Conservation (phyloP, 2,113 vertebrate genomes). For the Falcunculus frontatus region DNA sequence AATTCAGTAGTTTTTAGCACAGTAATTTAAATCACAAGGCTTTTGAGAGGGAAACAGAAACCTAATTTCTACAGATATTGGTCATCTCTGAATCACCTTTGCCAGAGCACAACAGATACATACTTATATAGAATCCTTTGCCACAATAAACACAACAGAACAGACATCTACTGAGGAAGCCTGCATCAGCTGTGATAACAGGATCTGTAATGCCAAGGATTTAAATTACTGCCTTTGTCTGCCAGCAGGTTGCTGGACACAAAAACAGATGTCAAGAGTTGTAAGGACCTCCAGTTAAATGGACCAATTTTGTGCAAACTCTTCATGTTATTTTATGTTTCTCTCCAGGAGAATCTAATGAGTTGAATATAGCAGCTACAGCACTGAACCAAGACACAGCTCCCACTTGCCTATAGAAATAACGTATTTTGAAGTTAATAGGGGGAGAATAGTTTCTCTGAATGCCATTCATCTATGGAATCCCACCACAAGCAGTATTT, state of each 20-base stretch:
- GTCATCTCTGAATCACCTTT: background rate
- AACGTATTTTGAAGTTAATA: background rate
- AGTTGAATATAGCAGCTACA: background rate
- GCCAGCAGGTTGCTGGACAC: background rate
- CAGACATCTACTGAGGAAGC: background rate
- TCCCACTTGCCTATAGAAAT: background rate
- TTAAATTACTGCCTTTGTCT: background rate
- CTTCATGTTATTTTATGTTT: background rate
- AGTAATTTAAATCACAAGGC: background rate
- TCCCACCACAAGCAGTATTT: background rate
- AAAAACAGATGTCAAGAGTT: background rate
- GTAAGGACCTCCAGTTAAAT: background rate
- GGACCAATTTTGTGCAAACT: background rate
- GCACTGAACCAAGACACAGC: background rate
- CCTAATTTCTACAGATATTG: background rate
- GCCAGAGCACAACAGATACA: background rate
- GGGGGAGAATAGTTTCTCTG: background rate
- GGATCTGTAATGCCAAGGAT: background rate
- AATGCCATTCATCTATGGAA: background rate
- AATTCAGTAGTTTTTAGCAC: background rate
- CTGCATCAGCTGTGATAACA: background rate
- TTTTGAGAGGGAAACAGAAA: background rate
- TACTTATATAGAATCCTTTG: background rate
- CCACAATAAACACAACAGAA: background rate
- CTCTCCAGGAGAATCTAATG: background rate